Evolutionary conservation across 2,113 vertebrate genomes (phyloP).

Genomic region (Apteryx mantelli): DNA sequence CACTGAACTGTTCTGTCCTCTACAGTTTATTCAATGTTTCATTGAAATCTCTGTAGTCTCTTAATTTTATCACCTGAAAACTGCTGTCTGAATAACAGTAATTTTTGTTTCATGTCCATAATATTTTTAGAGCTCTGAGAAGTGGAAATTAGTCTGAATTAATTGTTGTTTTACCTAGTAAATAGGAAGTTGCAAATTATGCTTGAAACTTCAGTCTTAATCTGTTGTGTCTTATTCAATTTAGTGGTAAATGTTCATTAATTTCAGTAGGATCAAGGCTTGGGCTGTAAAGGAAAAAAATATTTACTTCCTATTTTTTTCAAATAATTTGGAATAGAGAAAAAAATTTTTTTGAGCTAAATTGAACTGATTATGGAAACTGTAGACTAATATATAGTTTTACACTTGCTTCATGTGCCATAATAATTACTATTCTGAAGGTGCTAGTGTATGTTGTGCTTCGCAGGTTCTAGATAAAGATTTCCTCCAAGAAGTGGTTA

Average conservation of each 20-base stretch:
- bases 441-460: neutral
- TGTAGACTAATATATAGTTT: neutral
- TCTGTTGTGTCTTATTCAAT: neutral
- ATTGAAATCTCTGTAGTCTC: conserved; percentile 13
- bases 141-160: neutral
- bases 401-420: neutral
- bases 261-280: neutral
- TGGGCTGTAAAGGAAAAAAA: neutral
- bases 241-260: neutral
- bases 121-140: neutral
- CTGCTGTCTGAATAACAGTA: neutral
- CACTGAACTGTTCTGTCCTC: neutral
- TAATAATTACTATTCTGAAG: neutral
- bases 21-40: neutral
- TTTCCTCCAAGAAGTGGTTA: neutral
- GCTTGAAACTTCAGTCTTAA: neutral
- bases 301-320: neutral
- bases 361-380: neutral
- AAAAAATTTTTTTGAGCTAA: neutral
- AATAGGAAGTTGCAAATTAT: neutral
- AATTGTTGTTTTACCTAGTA: neutral
- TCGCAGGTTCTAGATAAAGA: neutral
- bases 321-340: neutral
- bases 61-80: conserved; percentile 2
- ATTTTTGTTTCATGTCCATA: neutral